These are phyloP conservation scores for Synergus itoensis DNA, from an alignment of 2,888 invertebrate species.

Conservation along the genomic window DNA sequence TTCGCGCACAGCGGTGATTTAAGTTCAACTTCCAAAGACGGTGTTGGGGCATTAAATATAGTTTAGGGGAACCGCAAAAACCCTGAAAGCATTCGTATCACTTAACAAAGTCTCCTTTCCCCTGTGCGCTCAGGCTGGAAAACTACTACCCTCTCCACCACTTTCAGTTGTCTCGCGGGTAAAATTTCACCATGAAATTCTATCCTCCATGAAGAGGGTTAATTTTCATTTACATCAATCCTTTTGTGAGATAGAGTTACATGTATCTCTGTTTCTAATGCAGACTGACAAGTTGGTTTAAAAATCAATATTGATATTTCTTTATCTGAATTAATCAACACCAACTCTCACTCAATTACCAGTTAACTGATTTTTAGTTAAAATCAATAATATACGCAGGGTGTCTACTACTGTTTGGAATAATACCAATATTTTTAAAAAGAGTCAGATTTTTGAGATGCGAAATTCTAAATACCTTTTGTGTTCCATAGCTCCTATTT, in stretches of 20 bases:
- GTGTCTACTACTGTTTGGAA: no score
- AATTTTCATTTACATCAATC: slow-evolving; percentile 60
- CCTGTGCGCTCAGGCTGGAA: slow-evolving; percentile 37
- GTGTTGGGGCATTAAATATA: slow-evolving; percentile 69
- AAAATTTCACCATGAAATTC: slow-evolving; percentile 31
- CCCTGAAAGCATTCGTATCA: slow-evolving; percentile 72
- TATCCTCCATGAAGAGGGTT: slow-evolving; percentile 50
- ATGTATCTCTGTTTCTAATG: background rate
- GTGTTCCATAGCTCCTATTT: no score
- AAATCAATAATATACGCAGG: no score
- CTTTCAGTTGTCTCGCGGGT: slow-evolving; percentile 43
- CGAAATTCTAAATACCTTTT: no score
- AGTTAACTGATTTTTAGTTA: no score
- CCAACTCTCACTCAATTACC: no score
- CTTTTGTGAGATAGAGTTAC: background rate
- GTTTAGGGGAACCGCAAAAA: slow-evolving; percentile 64
- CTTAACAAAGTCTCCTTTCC: slow-evolving; percentile 60
- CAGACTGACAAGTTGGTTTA: background rate
- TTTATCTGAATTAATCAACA: no score
- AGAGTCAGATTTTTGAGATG: no score
- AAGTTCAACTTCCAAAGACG: slow-evolving; percentile 59
- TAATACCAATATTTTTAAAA: no score
- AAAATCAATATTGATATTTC: background rate
- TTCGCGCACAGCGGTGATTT: slow-evolving; percentile 58
- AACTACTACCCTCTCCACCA: slow-evolving; percentile 19